phyloP scores from a whole-genome alignment of 1,140 invertebrate genomes.

The Nautilus pompilius region DNA sequence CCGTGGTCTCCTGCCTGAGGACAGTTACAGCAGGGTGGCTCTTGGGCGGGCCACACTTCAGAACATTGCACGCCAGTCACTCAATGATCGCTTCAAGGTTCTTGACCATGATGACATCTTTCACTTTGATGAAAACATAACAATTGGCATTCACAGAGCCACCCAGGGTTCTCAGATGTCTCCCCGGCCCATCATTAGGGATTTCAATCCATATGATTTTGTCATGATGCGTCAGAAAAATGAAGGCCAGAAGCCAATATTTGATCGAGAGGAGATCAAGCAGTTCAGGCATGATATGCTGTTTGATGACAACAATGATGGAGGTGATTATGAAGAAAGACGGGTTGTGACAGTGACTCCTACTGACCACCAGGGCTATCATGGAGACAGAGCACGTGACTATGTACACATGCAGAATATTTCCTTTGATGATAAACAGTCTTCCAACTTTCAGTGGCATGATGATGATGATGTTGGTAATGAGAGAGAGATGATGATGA shows the following conservation, averaged over 20 bases:
- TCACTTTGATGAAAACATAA: slow-evolving; percentile 1
- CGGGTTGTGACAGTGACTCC: slow-evolving; percentile 1
- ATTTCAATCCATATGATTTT: neutral
- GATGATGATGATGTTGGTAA: too few relatives aligned
- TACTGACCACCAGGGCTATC: neutral
- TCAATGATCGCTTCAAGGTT: neutral
- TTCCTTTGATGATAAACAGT: too few relatives aligned
- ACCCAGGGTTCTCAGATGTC: neutral
- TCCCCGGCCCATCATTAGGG: neutral
- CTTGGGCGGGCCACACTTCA: neutral
- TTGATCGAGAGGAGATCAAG: neutral
- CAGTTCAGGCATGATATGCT: neutral
- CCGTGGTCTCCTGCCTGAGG: too few relatives aligned
- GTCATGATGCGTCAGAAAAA: slow-evolving; percentile 1
- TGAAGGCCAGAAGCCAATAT: neutral
- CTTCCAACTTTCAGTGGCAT: too few relatives aligned
- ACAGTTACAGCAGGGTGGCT: neutral
- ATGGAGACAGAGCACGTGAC: neutral
- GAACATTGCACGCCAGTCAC: neutral
- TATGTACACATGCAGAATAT: too few relatives aligned
- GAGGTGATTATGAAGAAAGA: neutral
- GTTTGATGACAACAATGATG: neutral
- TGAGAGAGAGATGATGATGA: too few relatives aligned
- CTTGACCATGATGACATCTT: neutral
- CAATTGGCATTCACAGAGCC: neutral